Conservation (phyloP, 2,113 vertebrate genomes). For the Neomonachus schauinslandi region DNA sequence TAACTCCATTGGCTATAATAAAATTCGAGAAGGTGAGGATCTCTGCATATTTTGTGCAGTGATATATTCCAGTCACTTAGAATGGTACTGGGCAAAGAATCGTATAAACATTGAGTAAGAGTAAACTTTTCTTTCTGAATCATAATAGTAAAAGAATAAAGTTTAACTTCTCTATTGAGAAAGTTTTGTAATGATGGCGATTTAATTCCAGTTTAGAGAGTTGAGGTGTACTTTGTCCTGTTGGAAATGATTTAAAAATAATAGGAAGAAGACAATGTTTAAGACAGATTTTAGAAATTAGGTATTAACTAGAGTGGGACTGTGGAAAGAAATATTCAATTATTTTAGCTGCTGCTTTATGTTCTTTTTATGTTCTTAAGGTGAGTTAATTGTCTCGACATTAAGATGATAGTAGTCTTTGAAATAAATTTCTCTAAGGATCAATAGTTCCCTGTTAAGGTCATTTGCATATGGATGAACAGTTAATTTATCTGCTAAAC, state of each 20-base stretch:
- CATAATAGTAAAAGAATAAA: background rate
- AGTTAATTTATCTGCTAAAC: background rate
- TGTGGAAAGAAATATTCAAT: background rate
- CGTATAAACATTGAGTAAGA: background rate
- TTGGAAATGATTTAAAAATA: background rate
- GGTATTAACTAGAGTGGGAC: background rate
- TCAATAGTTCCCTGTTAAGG: background rate
- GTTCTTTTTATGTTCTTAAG: background rate
- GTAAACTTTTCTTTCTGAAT: background rate
- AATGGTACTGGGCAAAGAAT: background rate
- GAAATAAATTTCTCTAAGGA: conserved; percentile 20
- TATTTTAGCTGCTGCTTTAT: background rate
- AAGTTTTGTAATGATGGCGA: background rate
- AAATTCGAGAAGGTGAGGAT: background rate
- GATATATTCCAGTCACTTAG: background rate
- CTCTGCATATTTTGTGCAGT: background rate
- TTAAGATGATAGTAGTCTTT: background rate
- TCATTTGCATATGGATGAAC: background rate
- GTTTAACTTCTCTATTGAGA: background rate
- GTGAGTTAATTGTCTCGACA: background rate
- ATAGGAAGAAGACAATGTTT: background rate
- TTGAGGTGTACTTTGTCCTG: background rate
- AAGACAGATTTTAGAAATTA: conserved; percentile 8
- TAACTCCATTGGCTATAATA: background rate
- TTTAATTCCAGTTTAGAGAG: background rate